Conservation (phyloP, 2,888 invertebrate genomes). For the Caenorhabditis auriculariae region DNA sequence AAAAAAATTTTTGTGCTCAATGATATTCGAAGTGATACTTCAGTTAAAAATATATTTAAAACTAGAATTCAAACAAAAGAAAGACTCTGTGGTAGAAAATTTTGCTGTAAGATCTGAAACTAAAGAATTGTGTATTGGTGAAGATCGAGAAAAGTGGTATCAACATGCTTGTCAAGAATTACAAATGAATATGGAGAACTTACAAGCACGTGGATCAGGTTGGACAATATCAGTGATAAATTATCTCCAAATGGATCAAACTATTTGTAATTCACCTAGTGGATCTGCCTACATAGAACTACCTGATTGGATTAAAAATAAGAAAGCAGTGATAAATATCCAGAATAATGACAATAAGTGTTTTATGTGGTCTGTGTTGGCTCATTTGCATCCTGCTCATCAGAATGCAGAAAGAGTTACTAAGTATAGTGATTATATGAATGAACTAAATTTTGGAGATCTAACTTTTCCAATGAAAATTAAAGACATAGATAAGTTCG, state of each 20-base stretch:
- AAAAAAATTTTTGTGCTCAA: conserved; percentile 15
- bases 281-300: conserved; percentile 18
- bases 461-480: conserved; percentile 26
- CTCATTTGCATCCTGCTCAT: conserved; percentile 23
- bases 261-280: conserved; percentile 7
- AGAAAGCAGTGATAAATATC: conserved; percentile 23
- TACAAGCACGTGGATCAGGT: conserved; percentile 17
- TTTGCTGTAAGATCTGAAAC: conserved; percentile 8
- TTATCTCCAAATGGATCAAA: conserved; percentile 15
- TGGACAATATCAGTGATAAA: conserved; percentile 12
- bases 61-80: conserved; percentile 14
- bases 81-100: conserved; percentile 8
- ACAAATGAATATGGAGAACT: conserved; percentile 14
- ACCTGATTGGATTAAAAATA: conserved; percentile 21
- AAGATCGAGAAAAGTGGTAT: conserved; percentile 18
- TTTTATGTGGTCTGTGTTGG: conserved; percentile 33
- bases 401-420: conserved; percentile 23
- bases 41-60: conserved; percentile 22
- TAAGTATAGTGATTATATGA: conserved; percentile 19
- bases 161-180: conserved; percentile 14
- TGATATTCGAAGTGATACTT: conserved; percentile 15
- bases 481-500: conserved; percentile 34
- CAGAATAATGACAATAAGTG: conserved; percentile 28
- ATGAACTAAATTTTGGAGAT: conserved; percentile 31
- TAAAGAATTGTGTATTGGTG: conserved; percentile 12